phyloP scores from a whole-genome alignment of 1,140 invertebrate genomes.

The Ptiloglossa arizonensis region DNA sequence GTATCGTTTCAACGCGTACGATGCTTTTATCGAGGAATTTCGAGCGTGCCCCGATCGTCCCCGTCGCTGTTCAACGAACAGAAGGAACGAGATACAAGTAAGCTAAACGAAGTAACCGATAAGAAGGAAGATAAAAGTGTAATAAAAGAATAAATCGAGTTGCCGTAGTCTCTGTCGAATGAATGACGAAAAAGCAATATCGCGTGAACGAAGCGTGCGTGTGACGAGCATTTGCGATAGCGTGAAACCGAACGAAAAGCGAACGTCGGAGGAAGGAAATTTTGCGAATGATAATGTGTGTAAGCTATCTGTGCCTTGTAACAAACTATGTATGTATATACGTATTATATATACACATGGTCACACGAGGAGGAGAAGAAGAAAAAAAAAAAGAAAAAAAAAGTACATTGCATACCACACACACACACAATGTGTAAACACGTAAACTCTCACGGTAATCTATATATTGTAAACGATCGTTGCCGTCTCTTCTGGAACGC shows the following conservation, averaged over 20 bases:
- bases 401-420: constrained; percentile 60
- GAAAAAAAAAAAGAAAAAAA: constrained; percentile 50
- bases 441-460: constrained; percentile 72
- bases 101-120: constrained; percentile 10
- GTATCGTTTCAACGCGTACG: no score
- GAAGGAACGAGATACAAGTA: constrained; percentile 14
- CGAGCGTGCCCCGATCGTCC: constrained; percentile 49
- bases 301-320: constrained; percentile 82
- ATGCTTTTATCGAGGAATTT: no score
- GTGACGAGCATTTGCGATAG: not conserved
- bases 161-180: constrained; percentile 69
- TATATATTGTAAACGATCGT: constrained; percentile 46
- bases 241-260: constrained; percentile 19
- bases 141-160: constrained; percentile 32
- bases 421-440: constrained; percentile 62
- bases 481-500: constrained; percentile 61
- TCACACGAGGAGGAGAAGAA: constrained; percentile 56
- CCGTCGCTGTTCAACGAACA: not conserved
- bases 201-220: constrained; percentile 48
- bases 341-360: constrained; percentile 71
- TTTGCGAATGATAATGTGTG: constrained; percentile 59
- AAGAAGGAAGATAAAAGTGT: constrained; percentile 6
- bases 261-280: constrained; percentile 28
- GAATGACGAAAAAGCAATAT: constrained; percentile 72
- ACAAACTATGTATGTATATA: constrained; percentile 78